A percentile compares a stretch with the other conserved stretches of the same genome.
Evolutionary conservation across 92 coral and sea anemone genomes (phyloP).

Genomic region (Porites evermanni): DNA sequence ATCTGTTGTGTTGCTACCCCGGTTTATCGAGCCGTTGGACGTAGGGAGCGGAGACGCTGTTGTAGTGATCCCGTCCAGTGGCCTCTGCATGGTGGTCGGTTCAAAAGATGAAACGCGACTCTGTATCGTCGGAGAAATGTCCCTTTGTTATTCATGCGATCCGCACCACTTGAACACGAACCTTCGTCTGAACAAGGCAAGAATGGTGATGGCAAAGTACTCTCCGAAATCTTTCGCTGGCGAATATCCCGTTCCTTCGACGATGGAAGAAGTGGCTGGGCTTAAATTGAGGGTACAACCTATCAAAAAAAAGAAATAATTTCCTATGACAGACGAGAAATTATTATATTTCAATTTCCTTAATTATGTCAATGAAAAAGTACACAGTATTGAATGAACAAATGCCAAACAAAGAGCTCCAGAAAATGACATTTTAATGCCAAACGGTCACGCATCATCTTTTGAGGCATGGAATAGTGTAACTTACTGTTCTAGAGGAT

Average conservation of each 20-base stretch:
- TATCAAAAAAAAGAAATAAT: slow-evolving; percentile 55
- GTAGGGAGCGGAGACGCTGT: slow-evolving; percentile 78
- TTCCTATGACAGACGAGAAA: background rate
- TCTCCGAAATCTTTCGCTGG: slow-evolving; percentile 75
- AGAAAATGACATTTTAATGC: background rate
- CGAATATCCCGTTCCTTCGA: slow-evolving; percentile 77
- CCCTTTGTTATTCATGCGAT: slow-evolving; percentile 76
- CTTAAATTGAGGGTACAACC: slow-evolving; percentile 72
- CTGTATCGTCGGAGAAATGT: slow-evolving; percentile 88
- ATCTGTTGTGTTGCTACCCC: slow-evolving; percentile 86
- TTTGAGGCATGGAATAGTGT: background rate
- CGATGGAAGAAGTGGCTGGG: slow-evolving; percentile 80
- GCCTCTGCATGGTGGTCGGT: slow-evolving; percentile 86
- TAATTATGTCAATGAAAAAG: no score
- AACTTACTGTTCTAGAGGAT: no score
- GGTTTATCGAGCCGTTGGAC: slow-evolving; percentile 76
- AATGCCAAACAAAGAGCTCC: slow-evolving; percentile 16
- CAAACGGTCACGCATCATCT: background rate
- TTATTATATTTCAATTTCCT: background rate
- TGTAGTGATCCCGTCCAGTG: slow-evolving; percentile 73
- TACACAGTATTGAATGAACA: slow-evolving; percentile 19
- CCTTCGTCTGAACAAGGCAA: slow-evolving; percentile 68
- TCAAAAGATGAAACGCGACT: slow-evolving; percentile 85
- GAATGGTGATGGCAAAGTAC: slow-evolving; percentile 68
- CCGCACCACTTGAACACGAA: slow-evolving; percentile 84